These are phyloP conservation scores for Gymnogyps californianus DNA, from an alignment of 2,113 vertebrate genomes.

Conservation along the genomic window DNA sequence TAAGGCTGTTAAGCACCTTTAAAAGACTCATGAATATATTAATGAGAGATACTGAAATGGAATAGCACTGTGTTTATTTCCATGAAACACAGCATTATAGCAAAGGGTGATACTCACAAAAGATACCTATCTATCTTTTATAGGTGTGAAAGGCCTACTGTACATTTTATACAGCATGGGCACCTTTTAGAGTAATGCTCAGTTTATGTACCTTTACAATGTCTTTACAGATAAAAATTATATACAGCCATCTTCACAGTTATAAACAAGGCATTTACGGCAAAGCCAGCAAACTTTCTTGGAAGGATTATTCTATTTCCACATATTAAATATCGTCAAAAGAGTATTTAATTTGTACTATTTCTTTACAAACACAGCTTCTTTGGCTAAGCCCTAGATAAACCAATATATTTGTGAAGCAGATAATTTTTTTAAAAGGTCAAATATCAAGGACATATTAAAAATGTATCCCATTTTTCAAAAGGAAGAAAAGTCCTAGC, in stretches of 20 bases:
- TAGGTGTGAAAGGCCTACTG: not conserved
- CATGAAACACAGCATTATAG: not conserved
- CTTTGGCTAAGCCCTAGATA: not conserved
- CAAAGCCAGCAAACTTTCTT: not conserved
- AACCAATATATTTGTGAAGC: not conserved
- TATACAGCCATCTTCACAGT: not conserved
- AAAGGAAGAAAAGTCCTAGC: not conserved
- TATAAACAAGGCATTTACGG: constrained; percentile 7
- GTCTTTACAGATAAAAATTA: not conserved
- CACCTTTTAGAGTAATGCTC: not conserved
- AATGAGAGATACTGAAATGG: not conserved
- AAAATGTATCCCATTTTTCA: not conserved
- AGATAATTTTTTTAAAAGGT: not conserved
- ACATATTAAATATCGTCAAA: not conserved
- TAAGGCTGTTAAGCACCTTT: not conserved
- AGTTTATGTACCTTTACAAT: constrained; percentile 24
- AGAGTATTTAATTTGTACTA: not conserved
- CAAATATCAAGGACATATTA: not conserved
- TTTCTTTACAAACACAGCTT: not conserved
- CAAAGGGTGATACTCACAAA: not conserved
- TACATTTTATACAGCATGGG: not conserved
- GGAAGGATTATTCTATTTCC: not conserved
- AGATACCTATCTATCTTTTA: not conserved
- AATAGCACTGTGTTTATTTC: not conserved
- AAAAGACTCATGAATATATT: not conserved